Conservation (phyloP, 2,113 vertebrate genomes). For the Mola mola region DNA sequence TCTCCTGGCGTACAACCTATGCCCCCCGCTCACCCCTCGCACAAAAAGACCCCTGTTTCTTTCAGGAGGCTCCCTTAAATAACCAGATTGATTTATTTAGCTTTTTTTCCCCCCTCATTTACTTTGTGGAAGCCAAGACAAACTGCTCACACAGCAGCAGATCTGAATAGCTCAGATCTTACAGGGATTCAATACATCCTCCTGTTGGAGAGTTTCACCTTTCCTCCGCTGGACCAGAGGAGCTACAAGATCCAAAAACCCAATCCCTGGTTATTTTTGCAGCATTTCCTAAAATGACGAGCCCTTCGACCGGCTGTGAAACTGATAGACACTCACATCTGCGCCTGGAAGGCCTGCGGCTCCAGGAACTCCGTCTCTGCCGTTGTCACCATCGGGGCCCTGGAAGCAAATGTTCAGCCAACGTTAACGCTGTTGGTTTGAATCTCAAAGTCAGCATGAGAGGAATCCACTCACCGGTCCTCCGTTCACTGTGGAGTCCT, state of each 20-base stretch:
- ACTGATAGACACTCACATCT: conserved; percentile 95
- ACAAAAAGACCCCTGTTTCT: conserved; percentile 81
- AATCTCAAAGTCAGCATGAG: neutral
- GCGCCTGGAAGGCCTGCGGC: conserved; percentile 88
- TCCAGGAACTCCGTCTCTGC: conserved; percentile 86
- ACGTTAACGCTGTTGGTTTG: neutral
- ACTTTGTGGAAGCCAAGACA: conserved; percentile 46
- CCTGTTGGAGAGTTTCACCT: neutral
- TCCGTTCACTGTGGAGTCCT: conserved; percentile 82
- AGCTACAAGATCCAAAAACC: too few species aligned
- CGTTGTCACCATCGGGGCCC: conserved; percentile 88
- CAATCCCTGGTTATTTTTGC: too few species aligned
- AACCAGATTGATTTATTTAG: conserved; percentile 56
- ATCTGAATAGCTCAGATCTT: conserved; percentile 43
- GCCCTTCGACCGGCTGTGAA: too few species aligned
- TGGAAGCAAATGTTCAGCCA: conserved; percentile 58
- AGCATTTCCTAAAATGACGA: neutral
- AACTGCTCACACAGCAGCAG: conserved; percentile 53
- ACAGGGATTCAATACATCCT: conserved; percentile 24
- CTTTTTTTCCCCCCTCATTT: conserved; percentile 15
- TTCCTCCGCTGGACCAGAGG: too few species aligned
- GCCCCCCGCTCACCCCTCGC: conserved; percentile 9
- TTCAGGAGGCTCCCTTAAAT: conserved; percentile 66
- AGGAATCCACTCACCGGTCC: conserved; percentile 82
- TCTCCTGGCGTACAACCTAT: conserved; percentile 1